Evolutionary conservation across 53 echinoderm and acorn worm species (phyloP), one percentile per base, ranked within the genome.

Genomic region (Paracentrotus lividus): DNA sequence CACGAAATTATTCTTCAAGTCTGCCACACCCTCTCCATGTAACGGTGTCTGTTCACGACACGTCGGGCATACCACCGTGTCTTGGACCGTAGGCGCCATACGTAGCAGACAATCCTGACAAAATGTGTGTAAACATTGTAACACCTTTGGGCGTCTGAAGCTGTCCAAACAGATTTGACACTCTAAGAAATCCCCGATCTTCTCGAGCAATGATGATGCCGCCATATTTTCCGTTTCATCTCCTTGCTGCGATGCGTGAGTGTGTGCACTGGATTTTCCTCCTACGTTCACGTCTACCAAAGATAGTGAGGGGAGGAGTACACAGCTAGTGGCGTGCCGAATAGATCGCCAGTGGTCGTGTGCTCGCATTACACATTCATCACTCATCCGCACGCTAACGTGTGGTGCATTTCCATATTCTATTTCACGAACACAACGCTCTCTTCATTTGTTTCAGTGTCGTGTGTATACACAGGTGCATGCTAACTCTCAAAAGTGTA

Each of bases 61-160:
- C 9, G 97, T 97, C 51, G 97, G 97, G 66, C 97, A 97, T 40
- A 96, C 75, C 44, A 97, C 95, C 5, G 92, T 77, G 42, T 93
- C 91, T 5, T 95, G 94, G 55, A 94, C 95, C 24, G 92, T 90
- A 8, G 96, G 95, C n/a, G 96, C 96, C 94, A 97, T 94, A 84
- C 95, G 95, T 24, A 94, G 81, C 24, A 98, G 93, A 93, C 98
- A 98, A 23, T 95, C 96, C 47, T 97, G 93, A 88, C 98, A 98
- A 88, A 98, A 98, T 68, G 98, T 96, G 86, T 98, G 98, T 29
- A 98, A 92, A 94, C 98, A 98, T 53, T 96, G 98, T n/a, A 98
- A 88, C 18, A 98, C 96, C 93, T 98, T 98, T 4, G 98, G 98
- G 26, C 94, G 93, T 69, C 94, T 96, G 89, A 97, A 96, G 93